A percentile compares a stretch with the other conserved stretches of the same genome.
These are phyloP conservation scores for Lytechinus variegatus DNA, from an alignment of 35 echinoderm and acorn worm genomes.

Conservation along the genomic window DNA sequence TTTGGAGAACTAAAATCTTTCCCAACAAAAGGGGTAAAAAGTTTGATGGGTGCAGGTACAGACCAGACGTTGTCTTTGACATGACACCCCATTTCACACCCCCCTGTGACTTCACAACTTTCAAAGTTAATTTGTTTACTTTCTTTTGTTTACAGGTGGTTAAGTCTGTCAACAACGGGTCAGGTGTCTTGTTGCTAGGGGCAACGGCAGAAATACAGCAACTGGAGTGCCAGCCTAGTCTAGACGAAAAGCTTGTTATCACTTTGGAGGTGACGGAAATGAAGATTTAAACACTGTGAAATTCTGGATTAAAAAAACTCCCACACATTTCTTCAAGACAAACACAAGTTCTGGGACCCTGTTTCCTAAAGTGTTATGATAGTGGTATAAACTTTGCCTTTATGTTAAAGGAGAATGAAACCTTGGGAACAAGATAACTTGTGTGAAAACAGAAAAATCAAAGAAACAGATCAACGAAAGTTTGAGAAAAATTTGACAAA, in stretches of 20 bases:
- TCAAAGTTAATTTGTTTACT: not conserved
- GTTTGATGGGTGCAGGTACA: not conserved
- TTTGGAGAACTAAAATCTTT: no score
- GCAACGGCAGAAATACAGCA: not conserved
- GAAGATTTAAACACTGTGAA: not conserved
- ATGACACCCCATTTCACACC: not conserved
- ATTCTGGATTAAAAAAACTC: not conserved
- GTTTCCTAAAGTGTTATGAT: no score
- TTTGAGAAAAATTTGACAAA: no score
- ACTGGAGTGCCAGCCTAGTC: not conserved
- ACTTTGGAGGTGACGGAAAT: not conserved
- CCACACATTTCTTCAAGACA: not conserved
- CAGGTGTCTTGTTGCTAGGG: not conserved
- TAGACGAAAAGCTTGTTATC: not conserved
- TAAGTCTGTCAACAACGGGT: not conserved
- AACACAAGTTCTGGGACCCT: no score
- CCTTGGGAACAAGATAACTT: no score
- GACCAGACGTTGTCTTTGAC: not conserved
- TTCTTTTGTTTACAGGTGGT: slow-evolving; percentile 18
- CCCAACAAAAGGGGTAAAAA: no score
- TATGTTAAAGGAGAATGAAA: no score
- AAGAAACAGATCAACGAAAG: no score
- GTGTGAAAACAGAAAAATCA: no score
- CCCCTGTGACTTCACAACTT: not conserved
- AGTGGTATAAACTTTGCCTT: no score